Conservation (phyloP, 2,113 vertebrate species). For the Lamprotornis superbus region DNA sequence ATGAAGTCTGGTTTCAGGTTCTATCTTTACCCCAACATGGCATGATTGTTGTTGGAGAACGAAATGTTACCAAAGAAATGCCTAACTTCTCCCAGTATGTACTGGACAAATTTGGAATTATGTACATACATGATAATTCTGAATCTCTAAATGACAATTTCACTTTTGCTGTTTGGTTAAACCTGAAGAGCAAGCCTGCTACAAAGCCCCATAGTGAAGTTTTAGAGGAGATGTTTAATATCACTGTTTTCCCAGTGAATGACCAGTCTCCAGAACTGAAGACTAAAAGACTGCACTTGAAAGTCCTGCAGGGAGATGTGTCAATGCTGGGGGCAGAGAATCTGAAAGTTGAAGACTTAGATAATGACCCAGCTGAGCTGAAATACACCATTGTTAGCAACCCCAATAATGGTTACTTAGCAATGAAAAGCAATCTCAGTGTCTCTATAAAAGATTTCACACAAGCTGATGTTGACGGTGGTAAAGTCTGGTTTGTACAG, state of each 20-base stretch:
- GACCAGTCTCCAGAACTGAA: conserved; percentile 86
- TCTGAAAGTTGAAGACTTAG: conserved; percentile 84
- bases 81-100: conserved; percentile 88
- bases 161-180: conserved; percentile 82
- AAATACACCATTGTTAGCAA: conserved; percentile 80
- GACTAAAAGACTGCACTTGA: conserved; percentile 81
- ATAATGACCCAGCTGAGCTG: conserved; percentile 83
- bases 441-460: conserved; percentile 78
- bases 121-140: conserved; percentile 86
- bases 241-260: conserved; percentile 83
- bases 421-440: conserved; percentile 70
- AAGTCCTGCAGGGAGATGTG: conserved; percentile 80
- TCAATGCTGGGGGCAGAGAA: conserved; percentile 74
- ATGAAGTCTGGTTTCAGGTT: conserved; percentile 90
- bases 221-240: conserved; percentile 84
- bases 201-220: conserved; percentile 71
- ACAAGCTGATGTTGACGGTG: conserved; percentile 83
- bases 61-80: conserved; percentile 85
- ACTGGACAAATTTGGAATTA: conserved; percentile 84
- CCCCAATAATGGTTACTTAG: conserved; percentile 86
- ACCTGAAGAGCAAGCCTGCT: conserved; percentile 78
- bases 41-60: conserved; percentile 80
- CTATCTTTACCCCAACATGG: conserved; percentile 81
- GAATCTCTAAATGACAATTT: conserved; percentile 84
- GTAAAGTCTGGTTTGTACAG: conserved; percentile 83